A percentile compares a stretch with the other conserved stretches of the same genome.
phyloP scores from a whole-genome alignment of 1,140 invertebrate genomes.

The Drosophila hydei region DNA sequence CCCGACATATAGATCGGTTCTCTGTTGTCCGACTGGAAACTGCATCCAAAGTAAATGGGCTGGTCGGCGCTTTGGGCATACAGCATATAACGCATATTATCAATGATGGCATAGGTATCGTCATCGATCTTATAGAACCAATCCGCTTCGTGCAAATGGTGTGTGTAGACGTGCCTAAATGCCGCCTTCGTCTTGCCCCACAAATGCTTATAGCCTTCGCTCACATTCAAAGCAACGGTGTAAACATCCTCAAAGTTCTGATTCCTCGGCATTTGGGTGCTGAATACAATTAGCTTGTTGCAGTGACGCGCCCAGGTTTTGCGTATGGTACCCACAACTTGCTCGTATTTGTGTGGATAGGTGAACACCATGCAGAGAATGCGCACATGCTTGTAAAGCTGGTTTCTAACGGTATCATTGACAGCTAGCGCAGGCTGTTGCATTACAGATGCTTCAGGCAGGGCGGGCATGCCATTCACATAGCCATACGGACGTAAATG shows the following conservation, averaged over 20 bases:
- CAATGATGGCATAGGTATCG: conserved; percentile 96
- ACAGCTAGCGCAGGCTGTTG: neutral
- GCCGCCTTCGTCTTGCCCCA: conserved; percentile 98
- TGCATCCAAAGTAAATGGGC: conserved; percentile 94
- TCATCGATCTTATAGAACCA: conserved; percentile 98
- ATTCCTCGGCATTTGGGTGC: conserved; percentile 87
- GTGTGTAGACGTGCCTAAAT: conserved; percentile 93
- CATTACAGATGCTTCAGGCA: neutral
- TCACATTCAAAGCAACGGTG: conserved; percentile 89
- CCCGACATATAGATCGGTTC: conserved; percentile 92
- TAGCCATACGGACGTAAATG: conserved; percentile 55
- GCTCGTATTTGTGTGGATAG: conserved; percentile 90
- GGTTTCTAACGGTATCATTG: conserved; percentile 84
- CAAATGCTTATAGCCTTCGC: conserved; percentile 93
- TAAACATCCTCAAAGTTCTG: conserved; percentile 91
- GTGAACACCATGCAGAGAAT: conserved; percentile 96
- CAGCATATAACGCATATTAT: conserved; percentile 96
- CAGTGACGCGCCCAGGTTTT: conserved; percentile 97
- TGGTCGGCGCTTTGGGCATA: conserved; percentile 87
- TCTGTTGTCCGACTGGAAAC: conserved; percentile 92
- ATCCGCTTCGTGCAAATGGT: conserved; percentile 92
- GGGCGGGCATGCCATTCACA: conserved; percentile 15
- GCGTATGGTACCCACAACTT: conserved; percentile 96
- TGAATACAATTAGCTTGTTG: conserved; percentile 95
- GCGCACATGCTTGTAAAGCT: conserved; percentile 85